phyloP scores from a whole-genome alignment of 1,140 invertebrate genomes.

The Hydropsyche tenuis region DNA sequence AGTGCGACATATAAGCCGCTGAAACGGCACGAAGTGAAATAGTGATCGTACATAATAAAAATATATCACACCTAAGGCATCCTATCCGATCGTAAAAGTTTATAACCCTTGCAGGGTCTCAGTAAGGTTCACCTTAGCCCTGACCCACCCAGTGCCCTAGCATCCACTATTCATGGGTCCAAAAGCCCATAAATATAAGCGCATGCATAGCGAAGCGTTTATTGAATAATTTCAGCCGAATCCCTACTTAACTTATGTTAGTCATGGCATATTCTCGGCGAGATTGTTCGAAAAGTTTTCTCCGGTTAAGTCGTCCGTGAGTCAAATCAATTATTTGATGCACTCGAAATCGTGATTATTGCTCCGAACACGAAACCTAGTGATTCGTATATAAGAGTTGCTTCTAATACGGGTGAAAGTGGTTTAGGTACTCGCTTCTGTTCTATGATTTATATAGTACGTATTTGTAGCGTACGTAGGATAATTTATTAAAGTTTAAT shows the following conservation, averaged over 20 bases:
- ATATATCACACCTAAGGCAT: conserved; percentile 17
- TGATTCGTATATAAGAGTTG: neutral
- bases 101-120: conserved; percentile 9
- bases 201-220: neutral
- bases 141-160: neutral
- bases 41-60: conserved; percentile 16
- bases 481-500: conserved; percentile 17
- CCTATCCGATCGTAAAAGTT: conserved; percentile 22
- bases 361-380: neutral
- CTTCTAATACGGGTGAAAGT: conserved; percentile 38
- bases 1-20: neutral
- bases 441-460: conserved; percentile 38
- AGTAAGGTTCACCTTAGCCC: conserved; percentile 14
- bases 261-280: neutral
- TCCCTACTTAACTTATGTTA: conserved; percentile 8
- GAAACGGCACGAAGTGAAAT: conserved; percentile 6
- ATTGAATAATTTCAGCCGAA: conserved; percentile 23
- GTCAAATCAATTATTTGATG: neutral
- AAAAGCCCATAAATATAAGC: neutral
- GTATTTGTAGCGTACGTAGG: conserved; percentile 16
- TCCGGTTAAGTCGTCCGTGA: neutral
- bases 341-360: conserved; percentile 1
- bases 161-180: conserved; percentile 9
- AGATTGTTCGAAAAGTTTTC: neutral
- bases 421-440: conserved; percentile 26